phyloP scores from a whole-genome alignment of 1,140 invertebrate species.

The Sweltsa coloradensis region DNA sequence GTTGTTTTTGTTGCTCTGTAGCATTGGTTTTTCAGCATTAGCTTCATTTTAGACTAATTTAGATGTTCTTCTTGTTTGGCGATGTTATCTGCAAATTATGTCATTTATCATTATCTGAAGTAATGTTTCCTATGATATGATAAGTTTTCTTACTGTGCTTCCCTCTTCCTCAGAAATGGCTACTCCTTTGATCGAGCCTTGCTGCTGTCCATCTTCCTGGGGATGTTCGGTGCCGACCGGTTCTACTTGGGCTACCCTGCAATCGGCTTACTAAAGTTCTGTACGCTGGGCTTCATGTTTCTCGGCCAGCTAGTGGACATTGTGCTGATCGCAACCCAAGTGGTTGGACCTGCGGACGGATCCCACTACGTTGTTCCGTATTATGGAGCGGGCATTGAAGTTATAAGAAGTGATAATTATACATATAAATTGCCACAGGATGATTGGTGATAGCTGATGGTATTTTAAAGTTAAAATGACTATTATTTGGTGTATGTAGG shows the following conservation, averaged over 20 bases:
- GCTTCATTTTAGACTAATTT: neutral
- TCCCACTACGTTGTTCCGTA: constrained; percentile 92
- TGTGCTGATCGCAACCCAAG: constrained; percentile 86
- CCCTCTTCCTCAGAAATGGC: constrained; percentile 61
- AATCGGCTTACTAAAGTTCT: constrained; percentile 85
- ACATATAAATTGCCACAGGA: constrained; percentile 71
- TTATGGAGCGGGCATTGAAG: constrained; percentile 75
- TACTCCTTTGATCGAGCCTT: constrained; percentile 87
- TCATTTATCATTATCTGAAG: constrained; percentile 5
- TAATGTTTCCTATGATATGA: constrained; percentile 6
- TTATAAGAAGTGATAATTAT: constrained; percentile 71
- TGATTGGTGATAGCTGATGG: constrained; percentile 49
- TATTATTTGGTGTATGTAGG: neutral
- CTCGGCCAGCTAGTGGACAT: constrained; percentile 92
- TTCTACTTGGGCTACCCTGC: constrained; percentile 96
- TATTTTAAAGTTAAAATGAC: neutral
- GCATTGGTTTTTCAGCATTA: constrained; percentile 5
- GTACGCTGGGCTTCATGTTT: constrained; percentile 93
- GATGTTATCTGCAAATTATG: constrained; percentile 6
- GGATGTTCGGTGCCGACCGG: constrained; percentile 94
- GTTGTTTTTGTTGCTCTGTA: too few species aligned
- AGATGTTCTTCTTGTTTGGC: neutral
- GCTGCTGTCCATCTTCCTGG: constrained; percentile 85
- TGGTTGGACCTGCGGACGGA: constrained; percentile 88
- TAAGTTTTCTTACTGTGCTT: constrained; percentile 9